phyloP scores from a whole-genome alignment of 2,113 vertebrate genomes.

The Cyanoderma ruficeps region DNA sequence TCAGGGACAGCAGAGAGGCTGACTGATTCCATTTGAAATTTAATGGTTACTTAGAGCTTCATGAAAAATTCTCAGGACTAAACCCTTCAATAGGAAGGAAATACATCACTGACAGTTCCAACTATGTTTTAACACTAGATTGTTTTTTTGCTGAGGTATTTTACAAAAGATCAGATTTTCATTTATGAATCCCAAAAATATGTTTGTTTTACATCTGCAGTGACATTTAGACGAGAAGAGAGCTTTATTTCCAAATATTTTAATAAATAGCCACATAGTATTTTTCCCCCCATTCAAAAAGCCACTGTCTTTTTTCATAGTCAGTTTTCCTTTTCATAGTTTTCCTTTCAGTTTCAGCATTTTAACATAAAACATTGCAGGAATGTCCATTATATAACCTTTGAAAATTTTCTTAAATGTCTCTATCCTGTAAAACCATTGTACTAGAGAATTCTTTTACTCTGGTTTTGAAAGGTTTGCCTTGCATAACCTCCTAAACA shows the following conservation, averaged over 20 bases:
- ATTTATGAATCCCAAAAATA: neutral
- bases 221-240: neutral
- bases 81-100: neutral
- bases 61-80: neutral
- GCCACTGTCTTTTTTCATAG: neutral
- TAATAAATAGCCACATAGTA: neutral
- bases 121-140: neutral
- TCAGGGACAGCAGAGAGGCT: neutral
- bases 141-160: neutral
- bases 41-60: neutral
- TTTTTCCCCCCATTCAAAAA: neutral
- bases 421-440: neutral
- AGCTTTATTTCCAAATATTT: neutral
- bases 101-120: neutral
- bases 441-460: neutral
- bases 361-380: neutral
- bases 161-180: neutral
- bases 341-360: neutral
- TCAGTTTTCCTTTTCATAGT: neutral
- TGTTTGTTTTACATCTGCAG: neutral
- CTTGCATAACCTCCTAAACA: neutral
- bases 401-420: neutral
- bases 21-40: slow-evolving; percentile 18
- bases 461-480: neutral
- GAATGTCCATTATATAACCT: neutral